Evolutionary conservation across 2,797 vertebrate genomes (phyloP), one percentile per base, ranked within the genome.

Genomic region (Falco peregrinus): DNA sequence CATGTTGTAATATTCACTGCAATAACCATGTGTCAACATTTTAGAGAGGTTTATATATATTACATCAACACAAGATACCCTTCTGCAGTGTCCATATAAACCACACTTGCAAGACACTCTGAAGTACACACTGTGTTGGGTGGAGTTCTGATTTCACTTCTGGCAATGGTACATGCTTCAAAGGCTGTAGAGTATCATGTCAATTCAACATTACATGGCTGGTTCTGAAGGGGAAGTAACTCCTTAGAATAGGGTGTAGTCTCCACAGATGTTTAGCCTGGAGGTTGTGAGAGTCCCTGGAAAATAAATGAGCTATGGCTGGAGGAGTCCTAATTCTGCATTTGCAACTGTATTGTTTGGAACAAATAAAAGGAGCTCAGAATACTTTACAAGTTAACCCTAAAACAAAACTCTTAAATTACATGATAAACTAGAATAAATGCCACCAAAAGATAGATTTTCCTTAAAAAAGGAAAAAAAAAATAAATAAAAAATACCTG

Each of bases 201-300:
- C 75, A 87, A 29, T 83, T 90, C 68, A 83, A 48, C 35, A 50
- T 37, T 69, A 63, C 35, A 70, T 28, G 67, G 13, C 37, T 90
- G 67, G 29, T 79, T 71, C 82, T 83, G 90, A 88, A 87, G 59
- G 91, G 90, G 91, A 96, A 96, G 80, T 83, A 87, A 60, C 60
- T 92, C 70, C 35, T 93, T 50, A 81, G 51, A 93, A 76, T 1
- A 90, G 59, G 87, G 79, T 70, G 83, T 87, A 80, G 39, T 48
- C 75, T 78, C 37, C 78, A 68, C 89, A 97, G 84, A 90, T 95
- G 87, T 96, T 96, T 92, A 94, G 77, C 82, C 90, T 85, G 47
- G 28, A 95, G 69, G 74, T 16, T 73, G 8, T 22, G 22, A 80
- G 16, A 91, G 56, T 87, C 65, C 18, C 29, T 74, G 53, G 29